These are phyloP conservation scores for Acanthococcus lagerstroemiae DNA, from an alignment of 2,888 invertebrate genomes.

Conservation along the genomic window DNA sequence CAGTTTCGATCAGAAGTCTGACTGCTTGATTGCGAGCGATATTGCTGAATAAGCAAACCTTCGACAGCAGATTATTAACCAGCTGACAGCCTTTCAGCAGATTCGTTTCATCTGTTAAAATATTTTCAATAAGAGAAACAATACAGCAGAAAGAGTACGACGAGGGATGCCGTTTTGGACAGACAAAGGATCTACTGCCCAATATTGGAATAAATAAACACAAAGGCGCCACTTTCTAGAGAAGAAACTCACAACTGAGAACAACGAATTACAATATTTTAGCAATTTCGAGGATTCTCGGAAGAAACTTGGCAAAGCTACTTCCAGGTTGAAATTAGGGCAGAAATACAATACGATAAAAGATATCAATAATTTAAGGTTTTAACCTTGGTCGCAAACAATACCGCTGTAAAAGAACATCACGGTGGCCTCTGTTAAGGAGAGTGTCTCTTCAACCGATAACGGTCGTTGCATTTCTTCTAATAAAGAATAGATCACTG, in stretches of 20 bases:
- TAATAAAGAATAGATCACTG: conserved; percentile 35
- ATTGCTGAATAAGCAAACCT: conserved; percentile 44
- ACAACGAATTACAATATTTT: too few relatives aligned
- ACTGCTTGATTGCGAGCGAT: conserved; percentile 62
- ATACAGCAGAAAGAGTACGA: too few relatives aligned
- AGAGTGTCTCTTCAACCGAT: conserved; percentile 35
- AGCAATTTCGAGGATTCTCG: too few relatives aligned
- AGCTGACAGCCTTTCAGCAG: conserved; percentile 35
- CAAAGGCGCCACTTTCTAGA: too few relatives aligned
- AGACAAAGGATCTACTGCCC: too few relatives aligned
- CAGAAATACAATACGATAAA: background rate
- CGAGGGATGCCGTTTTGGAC: too few relatives aligned
- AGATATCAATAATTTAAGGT: background rate
- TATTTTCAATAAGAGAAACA: background rate
- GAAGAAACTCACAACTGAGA: too few relatives aligned
- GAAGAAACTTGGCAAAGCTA: background rate
- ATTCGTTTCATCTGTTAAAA: conserved; percentile 34
- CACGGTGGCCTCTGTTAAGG: conserved; percentile 36
- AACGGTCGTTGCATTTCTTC: conserved; percentile 33
- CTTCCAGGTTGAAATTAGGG: background rate
- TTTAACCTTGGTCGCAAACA: conserved; percentile 35
- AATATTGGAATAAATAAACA: too few relatives aligned
- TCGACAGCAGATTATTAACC: conserved; percentile 32
- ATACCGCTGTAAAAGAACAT: conserved; percentile 37
- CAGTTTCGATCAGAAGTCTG: conserved; percentile 60